Evolutionary conservation across 2,113 vertebrate species (phyloP).

Genomic region (Corythoichthys haematopterus): DNA sequence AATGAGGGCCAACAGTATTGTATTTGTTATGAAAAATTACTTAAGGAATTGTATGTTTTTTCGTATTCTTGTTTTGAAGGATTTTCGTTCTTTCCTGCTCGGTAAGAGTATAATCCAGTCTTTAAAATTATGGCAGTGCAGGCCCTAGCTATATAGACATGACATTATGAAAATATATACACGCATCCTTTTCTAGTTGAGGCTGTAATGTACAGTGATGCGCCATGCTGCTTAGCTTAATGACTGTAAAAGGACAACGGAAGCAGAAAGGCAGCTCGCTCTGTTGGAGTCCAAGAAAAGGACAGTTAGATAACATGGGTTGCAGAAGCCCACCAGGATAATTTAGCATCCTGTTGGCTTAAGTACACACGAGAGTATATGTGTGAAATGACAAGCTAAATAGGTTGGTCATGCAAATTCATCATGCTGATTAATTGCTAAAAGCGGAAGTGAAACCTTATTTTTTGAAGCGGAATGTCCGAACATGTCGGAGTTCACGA

Average conservation of each 20-base stretch:
- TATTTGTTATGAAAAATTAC: too few species aligned
- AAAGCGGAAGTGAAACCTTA: background rate
- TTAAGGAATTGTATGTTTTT: background rate
- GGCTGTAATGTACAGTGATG: conserved; percentile 22
- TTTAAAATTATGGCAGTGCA: conserved; percentile 5
- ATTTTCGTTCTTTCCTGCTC: background rate
- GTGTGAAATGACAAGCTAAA: background rate
- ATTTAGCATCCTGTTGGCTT: conserved; percentile 4
- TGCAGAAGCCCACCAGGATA: conserved; percentile 1
- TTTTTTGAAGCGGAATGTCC: background rate
- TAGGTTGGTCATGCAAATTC: background rate
- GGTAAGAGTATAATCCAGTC: conserved; percentile 2
- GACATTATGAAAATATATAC: conserved; percentile 5
- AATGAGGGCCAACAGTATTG: background rate
- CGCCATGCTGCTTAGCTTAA: conserved; percentile 38
- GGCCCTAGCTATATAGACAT: background rate
- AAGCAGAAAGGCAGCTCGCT: conserved; percentile 6
- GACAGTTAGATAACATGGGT: background rate
- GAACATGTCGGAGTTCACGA: background rate
- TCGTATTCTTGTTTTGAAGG: background rate
- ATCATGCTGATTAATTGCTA: background rate
- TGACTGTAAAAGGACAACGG: conserved; percentile 21
- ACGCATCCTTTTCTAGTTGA: conserved; percentile 5
- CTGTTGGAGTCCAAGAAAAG: conserved; percentile 17
- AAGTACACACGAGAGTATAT: background rate